A percentile compares a stretch with the other conserved stretches of the same genome.
These are phyloP conservation scores for Todus mexicanus DNA, from an alignment of 2,797 vertebrate genomes.

Conservation along the genomic window DNA sequence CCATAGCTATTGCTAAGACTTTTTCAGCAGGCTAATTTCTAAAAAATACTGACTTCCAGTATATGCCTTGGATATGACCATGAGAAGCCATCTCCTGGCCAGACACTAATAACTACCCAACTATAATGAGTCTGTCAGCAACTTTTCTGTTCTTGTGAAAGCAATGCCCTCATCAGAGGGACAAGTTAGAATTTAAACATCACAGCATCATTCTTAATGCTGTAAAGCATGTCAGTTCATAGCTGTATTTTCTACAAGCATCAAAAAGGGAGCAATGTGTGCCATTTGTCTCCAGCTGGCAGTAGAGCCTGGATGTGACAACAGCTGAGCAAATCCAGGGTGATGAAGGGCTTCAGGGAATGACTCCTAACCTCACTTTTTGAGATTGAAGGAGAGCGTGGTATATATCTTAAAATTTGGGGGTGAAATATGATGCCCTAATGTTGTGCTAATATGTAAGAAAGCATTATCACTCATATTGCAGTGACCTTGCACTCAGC, in stretches of 20 bases:
- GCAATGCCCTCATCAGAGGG: neutral
- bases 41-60: neutral
- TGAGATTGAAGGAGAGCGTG: neutral
- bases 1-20: neutral
- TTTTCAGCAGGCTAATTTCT: neutral
- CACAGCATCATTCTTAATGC: neutral
- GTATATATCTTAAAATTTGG: neutral
- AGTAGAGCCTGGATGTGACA: fast-evolving
- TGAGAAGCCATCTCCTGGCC: neutral
- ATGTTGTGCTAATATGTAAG: neutral
- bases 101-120: neutral
- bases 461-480: neutral
- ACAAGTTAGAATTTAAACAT: neutral
- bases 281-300: neutral
- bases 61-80: fast-evolving
- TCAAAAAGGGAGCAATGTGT: neutral
- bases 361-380: neutral
- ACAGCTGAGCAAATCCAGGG: fast-evolving
- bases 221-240: neutral
- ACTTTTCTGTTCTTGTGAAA: neutral
- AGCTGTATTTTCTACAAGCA: neutral
- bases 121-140: neutral
- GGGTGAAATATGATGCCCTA: neutral
- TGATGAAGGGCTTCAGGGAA: neutral
- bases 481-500: neutral